Evolutionary conservation across 2,113 vertebrate species (phyloP), one percentile per base, ranked within the genome.

Genomic region (Bos indicus): DNA sequence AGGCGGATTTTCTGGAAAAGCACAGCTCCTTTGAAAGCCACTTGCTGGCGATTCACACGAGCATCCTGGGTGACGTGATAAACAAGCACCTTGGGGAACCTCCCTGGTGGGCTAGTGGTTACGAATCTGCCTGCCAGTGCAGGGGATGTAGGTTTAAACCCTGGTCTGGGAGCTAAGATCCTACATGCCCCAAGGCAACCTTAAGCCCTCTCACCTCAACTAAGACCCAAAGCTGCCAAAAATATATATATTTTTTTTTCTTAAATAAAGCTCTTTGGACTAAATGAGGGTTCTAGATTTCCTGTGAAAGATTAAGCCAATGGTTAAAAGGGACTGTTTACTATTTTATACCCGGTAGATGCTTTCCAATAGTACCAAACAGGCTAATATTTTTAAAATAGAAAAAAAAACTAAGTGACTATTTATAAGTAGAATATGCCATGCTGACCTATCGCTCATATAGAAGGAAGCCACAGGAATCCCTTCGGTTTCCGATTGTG

Each of bases 401-500:
- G 28, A 28, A 93, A 36, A 56, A 48, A 26, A 56, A 93, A 88
- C 33, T 12, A 16, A 93, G 26, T 3, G 17, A 60, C 15, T 28
- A 21, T 15, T 54, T 3, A 51, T 30, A 60, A 84, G 21, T 28
- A 26, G 67, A 48, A 77, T 33, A 17, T 23, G 46, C 36, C 19
- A 48, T 51, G 7, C 16, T 80, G 52, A 46, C 7, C 54, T 84
- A 26, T 78, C 9, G 13, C 25, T 36, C 60, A 2, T 15, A 30
- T 14, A 48, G 36, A 67, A 81, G 13, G 8, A 25, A 30, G 54
- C 10, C 48, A 8, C 9, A 26, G 51, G 81, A 80, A 88, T n/a
- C 30, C 60, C 88, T 59, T 17, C 7, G 0, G 4, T 10, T 12
- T 25, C 46, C 1, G 13, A 15, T 1, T 8, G 3, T 25, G 33